Evolutionary conservation across 2,113 vertebrate species (phyloP).

Genomic region (Phrynocephalus versicolor): DNA sequence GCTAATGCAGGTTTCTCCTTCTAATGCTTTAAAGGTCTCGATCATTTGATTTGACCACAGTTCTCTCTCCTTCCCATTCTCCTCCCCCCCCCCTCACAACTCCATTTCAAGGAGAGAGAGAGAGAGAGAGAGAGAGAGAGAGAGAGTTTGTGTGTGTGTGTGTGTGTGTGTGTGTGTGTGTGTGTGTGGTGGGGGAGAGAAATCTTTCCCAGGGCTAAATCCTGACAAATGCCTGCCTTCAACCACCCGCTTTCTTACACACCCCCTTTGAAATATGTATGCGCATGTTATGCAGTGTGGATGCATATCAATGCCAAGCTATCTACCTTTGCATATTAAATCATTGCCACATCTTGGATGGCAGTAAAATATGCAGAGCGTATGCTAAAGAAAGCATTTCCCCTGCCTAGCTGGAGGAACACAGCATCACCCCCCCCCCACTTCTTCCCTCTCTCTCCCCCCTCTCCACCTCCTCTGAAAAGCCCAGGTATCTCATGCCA

Average conservation of each 20-base stretch:
- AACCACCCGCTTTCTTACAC: constrained; percentile 35
- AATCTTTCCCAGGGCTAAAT: constrained; percentile 32
- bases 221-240: constrained; percentile 56
- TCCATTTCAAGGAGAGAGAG: constrained; percentile 31
- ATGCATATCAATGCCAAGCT: constrained; percentile 71
- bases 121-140: no score
- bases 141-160: no score
- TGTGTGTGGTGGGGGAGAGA: no score
- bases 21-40: constrained; percentile 56
- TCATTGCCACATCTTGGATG: constrained; percentile 66
- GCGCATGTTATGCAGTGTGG: constrained; percentile 68
- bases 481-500: constrained; percentile 27
- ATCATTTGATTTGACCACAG: constrained; percentile 36
- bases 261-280: constrained; percentile 70
- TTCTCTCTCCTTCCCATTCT: background rate
- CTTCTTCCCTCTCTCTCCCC: background rate
- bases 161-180: no score
- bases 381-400: constrained; percentile 69
- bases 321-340: constrained; percentile 77
- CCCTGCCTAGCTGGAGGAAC: constrained; percentile 47
- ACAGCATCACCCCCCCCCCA: constrained; percentile 10
- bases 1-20: constrained; percentile 34
- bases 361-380: constrained; percentile 76
- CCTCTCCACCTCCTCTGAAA: background rate
- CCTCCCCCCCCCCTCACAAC: background rate